Conservation (phyloP, 2,113 vertebrate genomes). For the Mola mola region DNA sequence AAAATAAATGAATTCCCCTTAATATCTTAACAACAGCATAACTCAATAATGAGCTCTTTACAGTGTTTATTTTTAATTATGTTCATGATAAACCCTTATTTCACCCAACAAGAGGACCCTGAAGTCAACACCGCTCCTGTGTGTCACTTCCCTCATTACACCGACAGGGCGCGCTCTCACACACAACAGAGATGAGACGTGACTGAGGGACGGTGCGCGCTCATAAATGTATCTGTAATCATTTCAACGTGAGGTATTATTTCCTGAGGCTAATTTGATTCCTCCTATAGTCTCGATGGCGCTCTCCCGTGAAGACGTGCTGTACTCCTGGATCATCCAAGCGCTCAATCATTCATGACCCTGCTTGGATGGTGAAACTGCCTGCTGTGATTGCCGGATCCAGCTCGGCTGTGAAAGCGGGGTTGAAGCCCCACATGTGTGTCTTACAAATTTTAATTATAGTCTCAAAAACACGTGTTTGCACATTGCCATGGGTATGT, state of each 20-base stretch:
- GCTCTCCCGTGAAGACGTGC: slow-evolving; percentile 12
- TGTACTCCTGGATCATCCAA: slow-evolving; percentile 39
- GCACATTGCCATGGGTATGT: too few relatives aligned
- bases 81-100: too few relatives aligned
- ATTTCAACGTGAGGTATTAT: slow-evolving; percentile 1
- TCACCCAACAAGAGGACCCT: too few relatives aligned
- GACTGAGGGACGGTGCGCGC: neutral
- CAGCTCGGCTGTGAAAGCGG: too few relatives aligned
- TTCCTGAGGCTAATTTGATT: slow-evolving; percentile 5
- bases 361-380: slow-evolving; percentile 28
- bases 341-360: slow-evolving; percentile 60
- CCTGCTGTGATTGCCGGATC: slow-evolving; percentile 19
- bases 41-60: too few relatives aligned
- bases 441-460: too few relatives aligned
- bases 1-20: too few relatives aligned
- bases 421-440: too few relatives aligned
- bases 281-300: neutral
- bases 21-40: too few relatives aligned
- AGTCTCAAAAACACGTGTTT: too few relatives aligned
- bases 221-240: slow-evolving; percentile 21
- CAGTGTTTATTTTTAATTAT: too few relatives aligned
- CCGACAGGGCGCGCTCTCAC: slow-evolving; percentile 35
- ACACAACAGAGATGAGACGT: slow-evolving; percentile 4
- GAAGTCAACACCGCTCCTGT: too few relatives aligned
- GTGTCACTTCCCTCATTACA: slow-evolving; percentile 21